phyloP scores from a whole-genome alignment of 2,888 invertebrate species.

The Eulithis testata region DNA sequence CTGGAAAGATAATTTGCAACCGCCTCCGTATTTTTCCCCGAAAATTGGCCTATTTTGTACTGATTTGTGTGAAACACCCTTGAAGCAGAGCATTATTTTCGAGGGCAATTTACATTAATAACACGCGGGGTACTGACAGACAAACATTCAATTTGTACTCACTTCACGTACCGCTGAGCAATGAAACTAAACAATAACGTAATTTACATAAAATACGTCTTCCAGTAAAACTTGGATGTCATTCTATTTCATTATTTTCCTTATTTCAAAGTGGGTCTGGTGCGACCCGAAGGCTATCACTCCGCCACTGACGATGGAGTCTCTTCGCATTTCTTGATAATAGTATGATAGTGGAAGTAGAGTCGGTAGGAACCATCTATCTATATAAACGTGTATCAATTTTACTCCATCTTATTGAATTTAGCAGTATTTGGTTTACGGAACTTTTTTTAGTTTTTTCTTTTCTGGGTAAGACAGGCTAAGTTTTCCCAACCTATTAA shows the following conservation, averaged over 20 bases:
- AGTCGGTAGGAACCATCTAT: background rate
- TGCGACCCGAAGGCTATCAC: slow-evolving; percentile 49
- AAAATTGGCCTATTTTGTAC: background rate
- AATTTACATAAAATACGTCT: slow-evolving; percentile 61
- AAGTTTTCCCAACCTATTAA: background rate
- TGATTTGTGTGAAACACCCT: slow-evolving; percentile 21
- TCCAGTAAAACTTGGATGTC: slow-evolving; percentile 55
- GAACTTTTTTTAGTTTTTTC: slow-evolving; percentile 4
- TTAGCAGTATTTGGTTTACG: background rate
- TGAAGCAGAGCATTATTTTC: slow-evolving; percentile 31
- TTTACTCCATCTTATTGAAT: background rate
- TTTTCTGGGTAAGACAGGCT: too few relatives aligned
- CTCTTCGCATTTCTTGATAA: background rate
- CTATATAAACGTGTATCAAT: background rate
- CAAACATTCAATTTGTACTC: slow-evolving; percentile 41
- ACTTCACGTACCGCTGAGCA: slow-evolving; percentile 47
- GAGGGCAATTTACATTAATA: slow-evolving; percentile 39
- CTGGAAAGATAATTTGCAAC: slow-evolving; percentile 4
- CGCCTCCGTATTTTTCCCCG: background rate
- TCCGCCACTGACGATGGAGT: slow-evolving; percentile 22
- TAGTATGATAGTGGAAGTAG: background rate
- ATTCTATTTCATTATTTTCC: slow-evolving; percentile 57
- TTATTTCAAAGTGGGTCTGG: slow-evolving; percentile 58
- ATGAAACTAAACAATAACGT: slow-evolving; percentile 52
- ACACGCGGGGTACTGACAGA: slow-evolving; percentile 38